Conservation (phyloP, 92 coral and sea anemone species). For the Paragorgia papillata region DNA sequence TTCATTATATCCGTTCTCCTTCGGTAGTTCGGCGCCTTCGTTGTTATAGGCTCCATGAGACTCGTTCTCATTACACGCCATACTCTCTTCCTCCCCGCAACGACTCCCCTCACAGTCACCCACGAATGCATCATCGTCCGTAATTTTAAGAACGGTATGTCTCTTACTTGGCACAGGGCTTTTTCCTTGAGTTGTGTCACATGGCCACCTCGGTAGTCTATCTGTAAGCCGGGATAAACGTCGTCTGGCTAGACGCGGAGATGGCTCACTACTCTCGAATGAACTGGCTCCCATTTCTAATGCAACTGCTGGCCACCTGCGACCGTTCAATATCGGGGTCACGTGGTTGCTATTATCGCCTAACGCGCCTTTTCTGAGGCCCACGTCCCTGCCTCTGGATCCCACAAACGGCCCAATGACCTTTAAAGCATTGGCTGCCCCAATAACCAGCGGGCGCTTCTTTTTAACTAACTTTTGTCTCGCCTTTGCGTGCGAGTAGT, state of each 20-base stretch:
- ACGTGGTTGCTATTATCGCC: slow-evolving; percentile 19
- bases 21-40: background rate
- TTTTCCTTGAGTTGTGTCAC: background rate
- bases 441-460: slow-evolving; percentile 87
- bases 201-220: background rate
- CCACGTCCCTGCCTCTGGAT: slow-evolving; percentile 63
- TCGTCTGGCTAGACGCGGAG: slow-evolving; percentile 33
- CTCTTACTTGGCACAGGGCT: background rate
- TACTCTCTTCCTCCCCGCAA: background rate
- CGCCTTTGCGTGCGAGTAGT: slow-evolving; percentile 99
- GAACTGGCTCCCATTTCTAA: slow-evolving; percentile 45
- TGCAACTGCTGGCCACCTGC: slow-evolving; percentile 43
- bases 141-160: background rate
- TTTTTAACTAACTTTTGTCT: slow-evolving; percentile 77
- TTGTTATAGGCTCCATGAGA: slow-evolving; percentile 23
- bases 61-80: background rate
- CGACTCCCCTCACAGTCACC: background rate
- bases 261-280: slow-evolving; percentile 43
- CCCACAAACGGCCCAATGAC: slow-evolving; percentile 84
- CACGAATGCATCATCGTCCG: background rate
- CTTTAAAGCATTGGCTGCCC: slow-evolving; percentile 92
- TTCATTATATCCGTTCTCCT: background rate
- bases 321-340: slow-evolving; percentile 27
- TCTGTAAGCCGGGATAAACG: slow-evolving; percentile 9
- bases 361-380: slow-evolving; percentile 57